Base-by-base conservation (phyloP, 1,140 invertebrate species). In the Tenebrio molitor region DNA sequence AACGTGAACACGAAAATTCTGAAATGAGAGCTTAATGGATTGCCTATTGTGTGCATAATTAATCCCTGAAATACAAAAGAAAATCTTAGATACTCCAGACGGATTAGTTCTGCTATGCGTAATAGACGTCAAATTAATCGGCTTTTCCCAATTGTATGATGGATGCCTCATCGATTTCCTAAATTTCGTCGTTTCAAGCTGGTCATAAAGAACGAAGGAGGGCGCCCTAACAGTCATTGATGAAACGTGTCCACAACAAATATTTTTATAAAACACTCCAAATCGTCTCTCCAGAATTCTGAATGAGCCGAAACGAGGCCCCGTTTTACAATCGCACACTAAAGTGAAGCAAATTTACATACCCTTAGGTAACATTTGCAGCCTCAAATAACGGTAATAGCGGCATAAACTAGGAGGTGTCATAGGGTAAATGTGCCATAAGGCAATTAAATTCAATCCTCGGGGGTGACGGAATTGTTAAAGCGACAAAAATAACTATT, bases 101-200 rank as follows among this genome's bases (percentile, higher is more conserved):
- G 1, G 23, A 58, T 58, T 58, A 58, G 50, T 58, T 58, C 50
- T 10, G 50, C 50, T 58, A 58, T 58, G 50, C 50, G 50, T 58
- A 58, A 58, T 58, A 58, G 25, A 58, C 21, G 10, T 58, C 50
- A 58, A 58, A 58, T 58, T 58, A 58, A 58, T 58, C 50, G 50
- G 50, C 50, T 58, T 58, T 58, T 29, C 50, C 50, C 46, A 53
- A 53, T 53, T 53, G 46, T 53, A 53, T 19, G 42, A 46, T 53
- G 46, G 19, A 53, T 23, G 16, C 16, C 23, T 7, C 10, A 58
- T 58, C 50, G 50, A 58, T 58, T 58, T 19, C 25, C 46, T 21
- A 21, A 21, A 39, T 39, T 39, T 39, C 36, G 7, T n/a, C 12
- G 12, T 39, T 39, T 39, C 36, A 39, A 12, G 7, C n/a, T 5